These are phyloP conservation scores for Eulacestoma nigropectus DNA, from an alignment of 2,113 vertebrate genomes.

Conservation along the genomic window DNA sequence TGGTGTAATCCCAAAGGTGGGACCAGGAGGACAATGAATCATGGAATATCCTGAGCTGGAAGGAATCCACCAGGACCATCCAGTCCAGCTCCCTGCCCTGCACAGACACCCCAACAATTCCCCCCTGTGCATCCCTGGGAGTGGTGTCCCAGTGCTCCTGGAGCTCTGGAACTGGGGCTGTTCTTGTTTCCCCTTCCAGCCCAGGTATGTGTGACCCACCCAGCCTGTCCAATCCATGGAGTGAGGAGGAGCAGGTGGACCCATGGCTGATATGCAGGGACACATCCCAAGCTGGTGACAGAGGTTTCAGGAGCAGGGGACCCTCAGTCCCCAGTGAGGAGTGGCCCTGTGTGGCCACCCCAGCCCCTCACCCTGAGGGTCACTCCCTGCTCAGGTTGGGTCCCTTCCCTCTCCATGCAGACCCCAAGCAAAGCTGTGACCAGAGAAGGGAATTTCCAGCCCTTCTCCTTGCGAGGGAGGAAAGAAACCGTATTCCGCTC, in stretches of 20 bases:
- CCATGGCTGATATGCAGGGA: background rate
- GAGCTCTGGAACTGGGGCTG: background rate
- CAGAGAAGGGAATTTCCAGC: background rate
- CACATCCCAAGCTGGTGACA: background rate
- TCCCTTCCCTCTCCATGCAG: background rate
- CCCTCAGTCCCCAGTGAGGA: background rate
- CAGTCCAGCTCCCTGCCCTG: background rate
- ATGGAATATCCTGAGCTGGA: background rate
- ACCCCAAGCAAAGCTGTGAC: background rate
- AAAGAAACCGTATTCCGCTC: background rate
- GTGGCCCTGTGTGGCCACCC: background rate
- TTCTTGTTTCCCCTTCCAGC: background rate
- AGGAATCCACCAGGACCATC: background rate
- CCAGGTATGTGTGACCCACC: background rate
- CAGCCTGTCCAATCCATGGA: background rate
- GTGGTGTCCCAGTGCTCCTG: rapidly evolving
- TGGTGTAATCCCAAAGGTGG: too few species aligned
- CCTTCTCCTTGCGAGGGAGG: background rate
- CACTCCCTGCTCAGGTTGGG: background rate
- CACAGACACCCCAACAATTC: background rate
- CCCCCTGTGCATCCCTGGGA: background rate
- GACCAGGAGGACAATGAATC: background rate
- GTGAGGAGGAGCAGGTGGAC: background rate
- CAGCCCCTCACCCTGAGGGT: background rate
- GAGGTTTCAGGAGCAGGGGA: background rate